phyloP scores from a whole-genome alignment of 2,113 vertebrate species.

The Eudyptes chrysolophus region DNA sequence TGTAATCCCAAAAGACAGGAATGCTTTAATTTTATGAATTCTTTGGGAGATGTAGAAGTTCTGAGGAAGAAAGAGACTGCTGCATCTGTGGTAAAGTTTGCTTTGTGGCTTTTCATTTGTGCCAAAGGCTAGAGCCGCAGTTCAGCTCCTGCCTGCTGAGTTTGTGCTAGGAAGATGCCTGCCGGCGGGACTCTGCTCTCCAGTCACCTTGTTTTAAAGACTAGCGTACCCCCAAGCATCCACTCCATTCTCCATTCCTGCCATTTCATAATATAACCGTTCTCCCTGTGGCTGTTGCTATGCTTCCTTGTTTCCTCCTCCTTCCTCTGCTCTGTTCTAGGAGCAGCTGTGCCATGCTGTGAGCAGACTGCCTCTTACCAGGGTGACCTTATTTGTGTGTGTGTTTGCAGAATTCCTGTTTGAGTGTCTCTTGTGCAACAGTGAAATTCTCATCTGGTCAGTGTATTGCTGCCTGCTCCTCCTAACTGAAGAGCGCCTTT shows the following conservation, averaged over 20 bases:
- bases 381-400: neutral
- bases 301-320: neutral
- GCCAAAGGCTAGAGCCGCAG: neutral
- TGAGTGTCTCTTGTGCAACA: slow-evolving; percentile 79
- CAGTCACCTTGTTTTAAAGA: slow-evolving; percentile 16
- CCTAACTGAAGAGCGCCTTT: slow-evolving; percentile 85
- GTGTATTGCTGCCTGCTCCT: slow-evolving; percentile 87
- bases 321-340: neutral
- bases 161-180: neutral
- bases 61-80: neutral
- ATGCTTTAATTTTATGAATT: neutral
- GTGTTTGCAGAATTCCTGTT: slow-evolving; percentile 81
- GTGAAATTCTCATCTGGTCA: slow-evolving; percentile 86
- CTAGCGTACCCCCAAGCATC: neutral
- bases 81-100: neutral
- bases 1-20: neutral
- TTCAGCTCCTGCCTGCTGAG: neutral
- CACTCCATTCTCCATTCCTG: neutral
- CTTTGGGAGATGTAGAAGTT: neutral
- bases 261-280: neutral
- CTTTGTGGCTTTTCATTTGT: neutral
- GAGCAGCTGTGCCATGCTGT: neutral
- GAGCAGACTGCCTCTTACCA: neutral
- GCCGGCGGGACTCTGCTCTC: neutral
- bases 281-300: neutral